phyloP scores from a whole-genome alignment of 2,888 invertebrate species.

The Calameuta filiformis region DNA sequence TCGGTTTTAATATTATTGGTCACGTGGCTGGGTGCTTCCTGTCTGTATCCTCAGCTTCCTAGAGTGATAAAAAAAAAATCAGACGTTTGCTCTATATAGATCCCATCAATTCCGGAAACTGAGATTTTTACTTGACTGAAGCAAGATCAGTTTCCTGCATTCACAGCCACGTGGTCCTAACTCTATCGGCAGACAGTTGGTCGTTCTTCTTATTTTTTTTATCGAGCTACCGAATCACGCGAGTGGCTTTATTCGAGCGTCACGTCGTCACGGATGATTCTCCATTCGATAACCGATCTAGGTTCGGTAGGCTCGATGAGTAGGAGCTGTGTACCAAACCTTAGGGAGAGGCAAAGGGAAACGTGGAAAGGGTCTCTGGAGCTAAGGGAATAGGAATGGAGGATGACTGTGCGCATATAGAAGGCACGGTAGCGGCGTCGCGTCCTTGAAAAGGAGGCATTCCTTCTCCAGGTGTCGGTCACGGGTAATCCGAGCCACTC shows the following conservation, averaged over 20 bases:
- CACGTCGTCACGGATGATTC: not conserved
- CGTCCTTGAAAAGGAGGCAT: slow-evolving; percentile 50
- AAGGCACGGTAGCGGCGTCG: slow-evolving; percentile 27
- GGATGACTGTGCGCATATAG: slow-evolving; percentile 53
- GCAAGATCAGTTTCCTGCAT: not conserved
- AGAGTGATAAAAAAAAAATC: not conserved
- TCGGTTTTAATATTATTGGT: not conserved
- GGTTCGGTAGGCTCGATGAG: not conserved
- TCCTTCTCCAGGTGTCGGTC: slow-evolving; percentile 58
- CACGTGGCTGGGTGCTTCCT: not conserved
- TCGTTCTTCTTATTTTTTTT: not conserved
- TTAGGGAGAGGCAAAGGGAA: not conserved
- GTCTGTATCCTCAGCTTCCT: not conserved
- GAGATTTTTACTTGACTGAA: not conserved
- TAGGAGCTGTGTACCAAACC: not conserved
- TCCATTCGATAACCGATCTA: not conserved
- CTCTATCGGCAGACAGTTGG: not conserved
- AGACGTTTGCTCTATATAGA: not conserved
- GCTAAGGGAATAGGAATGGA: slow-evolving; percentile 21
- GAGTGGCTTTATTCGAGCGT: not conserved
- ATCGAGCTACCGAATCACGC: not conserved
- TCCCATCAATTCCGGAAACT: not conserved
- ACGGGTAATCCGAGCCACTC: slow-evolving; percentile 57
- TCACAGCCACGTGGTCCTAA: not conserved
- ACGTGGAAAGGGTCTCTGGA: not conserved